Evolutionary conservation across 2,888 invertebrate species (phyloP), one percentile per base, ranked within the genome.

Genomic region (Macrosoma leucophasiata): DNA sequence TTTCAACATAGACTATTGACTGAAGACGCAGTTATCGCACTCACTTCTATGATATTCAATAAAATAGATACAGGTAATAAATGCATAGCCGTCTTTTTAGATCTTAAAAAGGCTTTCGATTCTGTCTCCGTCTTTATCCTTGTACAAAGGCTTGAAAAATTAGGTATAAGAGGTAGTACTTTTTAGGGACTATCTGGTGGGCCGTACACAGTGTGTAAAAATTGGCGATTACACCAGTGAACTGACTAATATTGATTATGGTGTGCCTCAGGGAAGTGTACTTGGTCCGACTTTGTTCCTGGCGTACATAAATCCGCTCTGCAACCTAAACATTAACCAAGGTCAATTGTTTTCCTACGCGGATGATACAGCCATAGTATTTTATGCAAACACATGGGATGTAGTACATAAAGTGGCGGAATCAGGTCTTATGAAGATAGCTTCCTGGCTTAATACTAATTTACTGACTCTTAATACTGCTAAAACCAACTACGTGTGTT

Each of bases 91-190:
- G 29, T 46, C 8, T 46, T 43, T 26, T 8, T 43, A 21, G 36
- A 39, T 13, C 19, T 39, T 2, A 26, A 32, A 15, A 43, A 43
- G 25, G 43, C 45, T 6, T 43, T 43, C 18, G 45, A 45, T 17
- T 37, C 45, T 2, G 37, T 45, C 10, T 34, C 36, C 6, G 13
- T 37, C 10, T 28, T n/a, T n/a, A n/a, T n/a, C 6, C 29, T 40
- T 8, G 4, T 35, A 9, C n/a, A 13, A 5, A 33, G 36, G 15
- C 21, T 40, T 6, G 40, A 43, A 25, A 3, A 1, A 8, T 3
- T 40, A 2, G 40, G 43, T 11, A 27, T 40, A n/a, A 10, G 40
- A 11, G 40, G 32, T 8, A 18, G n/a, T 22, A 1, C 13, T 39
- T 1, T 29, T 39, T 3, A 23, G 10, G 13, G 22, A 23, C 8